Base-by-base conservation (phyloP, 2,113 vertebrate species). In the Kryptolebias marmoratus region DNA sequence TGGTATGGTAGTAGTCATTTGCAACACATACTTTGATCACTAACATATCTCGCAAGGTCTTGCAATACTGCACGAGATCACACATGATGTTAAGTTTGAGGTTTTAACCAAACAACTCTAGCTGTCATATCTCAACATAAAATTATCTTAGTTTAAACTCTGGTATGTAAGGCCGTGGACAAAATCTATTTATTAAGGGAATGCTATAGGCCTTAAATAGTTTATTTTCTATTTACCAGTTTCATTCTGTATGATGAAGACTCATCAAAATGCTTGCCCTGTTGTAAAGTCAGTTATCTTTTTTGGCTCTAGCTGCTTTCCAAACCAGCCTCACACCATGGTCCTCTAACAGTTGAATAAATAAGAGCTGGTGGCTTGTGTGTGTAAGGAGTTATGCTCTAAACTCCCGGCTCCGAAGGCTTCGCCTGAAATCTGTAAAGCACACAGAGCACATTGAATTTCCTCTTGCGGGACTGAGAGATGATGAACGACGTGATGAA, bases 311-410 rank as follows among this genome's bases (percentile, higher is more conserved):
- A 70, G 66, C 63, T 76, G 71, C 58, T 65, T 59, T 71, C 53
- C 56, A 56, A 68, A 86, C 77, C 48, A 48, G 50, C 48, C 56
- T n/a, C 39, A 42, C 39, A 42, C 39, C 11, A 52, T 49, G 54
- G 18, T 45, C 36, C 58, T 68, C 49, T 56, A 65, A 32, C 69
- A 28, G 50, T 57, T 52, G 32, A 59, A 80, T 82, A 79, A 84
- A 87, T 72, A 80, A 74, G 59, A 78, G 76, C 44, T 30, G 1
- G 50, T 80, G 76, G 80, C 79, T 86, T 67, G 77, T 84, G 76
- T 11, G 75, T 74, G 73, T 32, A 16, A 54, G 72, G 75, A 79
- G 45, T 22, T 18, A 6, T 30, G 63, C 52, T 32, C 32, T 72
- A 68, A 85, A 77, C 63, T 68, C 58, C 7, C 10, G 54, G 11